Percentiles rank a stretch among this genome's conserved stretches.
Conservation (phyloP, 2,888 invertebrate species). For the Mesorhabditis spiculigera region DNA sequence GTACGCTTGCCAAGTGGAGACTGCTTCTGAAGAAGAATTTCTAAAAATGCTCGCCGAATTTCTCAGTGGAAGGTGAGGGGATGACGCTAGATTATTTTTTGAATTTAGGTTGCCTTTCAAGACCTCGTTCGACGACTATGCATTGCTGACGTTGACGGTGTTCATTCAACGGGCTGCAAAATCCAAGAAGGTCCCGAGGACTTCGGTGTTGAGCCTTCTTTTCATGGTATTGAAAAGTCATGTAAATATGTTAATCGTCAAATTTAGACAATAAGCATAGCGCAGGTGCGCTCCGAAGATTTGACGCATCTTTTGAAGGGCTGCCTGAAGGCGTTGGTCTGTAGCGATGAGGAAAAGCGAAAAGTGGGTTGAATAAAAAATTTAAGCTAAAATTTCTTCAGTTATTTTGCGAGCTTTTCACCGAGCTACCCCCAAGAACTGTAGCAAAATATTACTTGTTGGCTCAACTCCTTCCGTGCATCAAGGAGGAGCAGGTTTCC, state of each 20-base stretch:
- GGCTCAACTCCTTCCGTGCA: background rate
- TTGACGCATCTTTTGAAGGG: background rate
- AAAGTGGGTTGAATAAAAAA: background rate
- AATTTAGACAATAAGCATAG: background rate
- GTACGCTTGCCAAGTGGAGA: no score
- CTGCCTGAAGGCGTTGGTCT: background rate
- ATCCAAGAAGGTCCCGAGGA: background rate
- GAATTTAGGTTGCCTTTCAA: no score
- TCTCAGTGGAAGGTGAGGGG: no score
- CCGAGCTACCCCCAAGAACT: background rate
- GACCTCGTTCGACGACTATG: background rate
- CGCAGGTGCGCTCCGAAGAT: background rate
- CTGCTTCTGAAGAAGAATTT: no score
- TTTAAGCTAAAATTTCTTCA: background rate
- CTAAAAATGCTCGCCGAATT: no score
- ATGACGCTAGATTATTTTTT: no score
- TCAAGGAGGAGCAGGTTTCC: no score
- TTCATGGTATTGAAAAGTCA: background rate
- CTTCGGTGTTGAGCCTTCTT: background rate
- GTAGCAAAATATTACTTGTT: conserved; percentile 1
- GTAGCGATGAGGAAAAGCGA: background rate
- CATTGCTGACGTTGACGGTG: background rate
- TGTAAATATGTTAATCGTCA: background rate
- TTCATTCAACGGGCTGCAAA: background rate
- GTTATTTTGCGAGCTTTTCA: background rate